A percentile compares a stretch with the other conserved stretches of the same genome.
Conservation (phyloP, 1,140 invertebrate genomes). For the Probaryconus sp. region DNA sequence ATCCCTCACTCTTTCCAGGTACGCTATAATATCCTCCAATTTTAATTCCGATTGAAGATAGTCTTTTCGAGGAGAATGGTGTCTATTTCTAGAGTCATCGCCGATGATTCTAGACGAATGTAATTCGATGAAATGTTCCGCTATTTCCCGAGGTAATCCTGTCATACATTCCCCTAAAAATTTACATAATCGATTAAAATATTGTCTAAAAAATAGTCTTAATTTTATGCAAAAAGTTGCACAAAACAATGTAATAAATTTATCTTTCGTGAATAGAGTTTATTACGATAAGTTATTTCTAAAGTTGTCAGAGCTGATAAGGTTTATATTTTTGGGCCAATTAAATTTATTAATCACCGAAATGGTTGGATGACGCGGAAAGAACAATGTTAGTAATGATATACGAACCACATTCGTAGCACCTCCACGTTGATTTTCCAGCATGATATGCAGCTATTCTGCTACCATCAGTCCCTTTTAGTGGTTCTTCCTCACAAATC, state of each 20-base stretch:
- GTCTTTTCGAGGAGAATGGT: constrained; percentile 70
- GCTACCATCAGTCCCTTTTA: constrained; percentile 76
- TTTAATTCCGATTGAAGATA: constrained; percentile 70
- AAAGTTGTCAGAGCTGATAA: too few species aligned
- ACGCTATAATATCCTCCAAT: constrained; percentile 70
- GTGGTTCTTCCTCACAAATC: constrained; percentile 74
- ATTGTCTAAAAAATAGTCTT: too few species aligned
- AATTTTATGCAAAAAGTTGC: too few species aligned
- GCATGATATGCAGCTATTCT: constrained; percentile 75
- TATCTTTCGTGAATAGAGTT: neutral
- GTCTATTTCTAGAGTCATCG: constrained; percentile 78
- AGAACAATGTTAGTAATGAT: neutral
- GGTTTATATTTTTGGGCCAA: too few species aligned
- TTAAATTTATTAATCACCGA: too few species aligned
- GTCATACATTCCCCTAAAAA: constrained; percentile 86
- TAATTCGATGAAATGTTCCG: constrained; percentile 90
- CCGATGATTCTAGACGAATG: constrained; percentile 86
- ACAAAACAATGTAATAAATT: too few species aligned
- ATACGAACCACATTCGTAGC: constrained; percentile 74
- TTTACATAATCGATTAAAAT: too few species aligned
- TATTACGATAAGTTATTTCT: too few species aligned
- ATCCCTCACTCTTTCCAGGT: constrained; percentile 74
- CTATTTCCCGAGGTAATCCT: constrained; percentile 85
- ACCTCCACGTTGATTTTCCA: constrained; percentile 74
- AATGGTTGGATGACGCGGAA: too few species aligned